Base-by-base conservation (phyloP, 2,797 vertebrate species). In the Ctenochaetus hawaiiensis region DNA sequence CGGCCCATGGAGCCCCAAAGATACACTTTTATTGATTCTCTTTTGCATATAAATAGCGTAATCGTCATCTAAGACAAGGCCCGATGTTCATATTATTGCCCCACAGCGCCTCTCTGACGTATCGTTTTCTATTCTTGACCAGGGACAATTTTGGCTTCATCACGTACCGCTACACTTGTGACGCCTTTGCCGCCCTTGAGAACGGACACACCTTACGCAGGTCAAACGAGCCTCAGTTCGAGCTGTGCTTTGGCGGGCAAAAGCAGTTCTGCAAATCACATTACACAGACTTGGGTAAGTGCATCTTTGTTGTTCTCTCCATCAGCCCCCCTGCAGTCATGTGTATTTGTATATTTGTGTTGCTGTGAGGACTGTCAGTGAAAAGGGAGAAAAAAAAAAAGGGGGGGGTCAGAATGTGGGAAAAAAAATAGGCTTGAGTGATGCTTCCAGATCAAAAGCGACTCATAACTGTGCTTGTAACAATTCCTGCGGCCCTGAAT, bases 101-200 rank as follows among this genome's bases (percentile, higher is more conserved):
- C 77, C 75, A 41, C 77, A 56, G 83, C 80, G 37, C 22, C 83
- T 3, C 63, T 71, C 54, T 88, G 87, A 92, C 72, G 43, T 86
- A 74, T 78, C 57, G 8, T 88, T 92, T 89, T 92, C 80, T 93
- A 62, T 94, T 88, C 69, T 34, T 60, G 67, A 88, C 82, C 96
- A 99, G 98, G 96, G 97, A 98, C 95, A 97, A 96, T 95, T 99
- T 98, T 90, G 98, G 97, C 96, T 99, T 99, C 96, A 98, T 99
- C 96, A 99, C 97, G 88, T 99, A 98, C 96, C 97, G 98, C 94
- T 99, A 98, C 82, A 99, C 97, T 91, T 99, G 98, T 95, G 98
- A 99, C 62, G 98, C 97, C 90, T 97, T 98, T 48, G 97, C 97
- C 94, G 98, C 98, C 95, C 96, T 99, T 92, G 97, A 99, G 95